Percentiles rank a stretch among this genome's conserved stretches.
Conservation (phyloP, 2,113 vertebrate genomes). For the Dasypus novemcinctus region DNA sequence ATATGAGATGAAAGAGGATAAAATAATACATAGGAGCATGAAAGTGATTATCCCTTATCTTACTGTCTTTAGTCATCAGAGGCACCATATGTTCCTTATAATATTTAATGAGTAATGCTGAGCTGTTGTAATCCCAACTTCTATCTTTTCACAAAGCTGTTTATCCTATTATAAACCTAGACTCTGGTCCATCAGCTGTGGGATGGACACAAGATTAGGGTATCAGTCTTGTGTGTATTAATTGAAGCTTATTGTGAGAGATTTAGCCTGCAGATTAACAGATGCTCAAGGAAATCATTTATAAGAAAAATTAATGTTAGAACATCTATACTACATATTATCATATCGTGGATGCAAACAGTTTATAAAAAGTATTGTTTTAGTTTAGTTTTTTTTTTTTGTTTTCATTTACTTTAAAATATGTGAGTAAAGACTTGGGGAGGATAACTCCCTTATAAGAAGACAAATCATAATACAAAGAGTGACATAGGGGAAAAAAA, state of each 20-base stretch:
- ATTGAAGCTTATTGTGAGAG: background rate
- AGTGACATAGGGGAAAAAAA: background rate
- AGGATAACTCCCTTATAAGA: background rate
- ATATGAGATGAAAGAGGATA: background rate
- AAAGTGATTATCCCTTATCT: constrained; percentile 42
- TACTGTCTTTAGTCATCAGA: constrained; percentile 15
- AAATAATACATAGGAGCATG: constrained; percentile 1
- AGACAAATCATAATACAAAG: background rate
- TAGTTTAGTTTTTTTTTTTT: background rate
- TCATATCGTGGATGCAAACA: background rate
- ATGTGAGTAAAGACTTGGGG: background rate
- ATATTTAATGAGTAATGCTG: constrained; percentile 29
- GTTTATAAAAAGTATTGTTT: background rate
- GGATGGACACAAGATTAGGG: background rate
- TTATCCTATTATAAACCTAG: constrained; percentile 42
- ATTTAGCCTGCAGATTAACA: background rate
- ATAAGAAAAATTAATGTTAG: background rate
- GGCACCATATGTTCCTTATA: constrained; percentile 53
- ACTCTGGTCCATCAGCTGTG: background rate
- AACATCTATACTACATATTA: background rate
- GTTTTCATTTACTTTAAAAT: background rate
- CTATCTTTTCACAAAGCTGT: constrained; percentile 30
- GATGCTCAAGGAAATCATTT: background rate
- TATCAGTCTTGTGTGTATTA: background rate
- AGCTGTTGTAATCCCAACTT: constrained; percentile 37